phyloP scores from a whole-genome alignment of 2,888 invertebrate species.

The Brenthis hecate region DNA sequence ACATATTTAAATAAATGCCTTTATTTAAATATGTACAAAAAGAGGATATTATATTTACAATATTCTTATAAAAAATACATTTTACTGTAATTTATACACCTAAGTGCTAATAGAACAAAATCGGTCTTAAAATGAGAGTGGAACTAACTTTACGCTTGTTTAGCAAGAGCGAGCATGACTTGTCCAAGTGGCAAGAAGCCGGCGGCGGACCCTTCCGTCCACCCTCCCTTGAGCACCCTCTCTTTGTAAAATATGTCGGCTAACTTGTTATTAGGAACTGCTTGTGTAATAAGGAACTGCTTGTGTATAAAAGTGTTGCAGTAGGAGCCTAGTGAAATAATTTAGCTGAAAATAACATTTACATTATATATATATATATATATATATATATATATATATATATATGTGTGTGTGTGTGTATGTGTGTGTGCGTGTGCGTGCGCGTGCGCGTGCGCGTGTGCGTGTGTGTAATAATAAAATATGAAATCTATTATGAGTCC shows the following conservation, averaged over 20 bases:
- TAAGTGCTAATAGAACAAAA: background rate
- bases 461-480: background rate
- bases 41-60: too few relatives aligned
- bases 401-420: too few relatives aligned
- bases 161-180: slow-evolving; percentile 52
- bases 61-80: background rate
- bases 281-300: slow-evolving; percentile 1
- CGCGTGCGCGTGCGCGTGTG: too few relatives aligned
- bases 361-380: background rate
- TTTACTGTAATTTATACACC: background rate
- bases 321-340: background rate
- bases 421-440: too few relatives aligned
- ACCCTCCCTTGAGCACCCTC: slow-evolving; percentile 61
- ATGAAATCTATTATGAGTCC: background rate
- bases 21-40: too few relatives aligned
- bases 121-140: slow-evolving; percentile 10
- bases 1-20: too few relatives aligned
- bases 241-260: slow-evolving; percentile 33
- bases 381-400: too few relatives aligned
- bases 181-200: slow-evolving; percentile 67
- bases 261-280: slow-evolving; percentile 23
- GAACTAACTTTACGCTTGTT: slow-evolving; percentile 22
- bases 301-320: slow-evolving; percentile 3
- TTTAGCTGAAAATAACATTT: background rate
- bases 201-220: slow-evolving; percentile 43